Percentiles rank a stretch among this genome's conserved stretches.
Conservation (phyloP, 2,888 invertebrate species). For the Coecobrya sp. region DNA sequence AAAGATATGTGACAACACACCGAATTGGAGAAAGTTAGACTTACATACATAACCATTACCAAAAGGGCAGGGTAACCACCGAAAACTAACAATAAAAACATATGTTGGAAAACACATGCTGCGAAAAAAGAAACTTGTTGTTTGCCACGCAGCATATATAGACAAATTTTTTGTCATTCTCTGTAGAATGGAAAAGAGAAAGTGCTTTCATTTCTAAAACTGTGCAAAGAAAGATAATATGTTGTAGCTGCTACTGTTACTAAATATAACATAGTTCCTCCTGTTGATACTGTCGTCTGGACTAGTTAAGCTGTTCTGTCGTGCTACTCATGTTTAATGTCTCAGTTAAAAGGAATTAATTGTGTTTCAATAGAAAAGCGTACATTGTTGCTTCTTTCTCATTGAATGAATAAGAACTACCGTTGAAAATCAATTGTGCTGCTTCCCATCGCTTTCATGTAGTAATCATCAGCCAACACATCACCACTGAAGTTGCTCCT, state of each 20-base stretch:
- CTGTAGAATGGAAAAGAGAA: conserved; percentile 14
- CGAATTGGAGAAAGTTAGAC: background rate
- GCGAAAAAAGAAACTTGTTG: conserved; percentile 5
- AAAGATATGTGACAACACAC: background rate
- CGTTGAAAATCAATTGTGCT: background rate
- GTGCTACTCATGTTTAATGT: background rate
- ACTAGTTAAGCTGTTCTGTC: background rate
- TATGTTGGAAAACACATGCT: conserved; percentile 7
- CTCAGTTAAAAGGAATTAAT: background rate
- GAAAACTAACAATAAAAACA: background rate
- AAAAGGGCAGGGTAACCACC: background rate
- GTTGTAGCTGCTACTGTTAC: background rate
- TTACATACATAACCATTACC: background rate
- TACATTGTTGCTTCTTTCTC: background rate
- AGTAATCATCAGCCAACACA: background rate
- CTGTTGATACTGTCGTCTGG: background rate
- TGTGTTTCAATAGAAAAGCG: background rate
- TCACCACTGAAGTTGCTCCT: background rate
- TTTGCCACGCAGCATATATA: background rate
- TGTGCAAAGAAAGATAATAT: background rate
- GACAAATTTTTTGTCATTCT: background rate
- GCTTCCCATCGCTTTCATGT: background rate
- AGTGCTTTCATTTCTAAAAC: background rate
- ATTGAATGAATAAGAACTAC: background rate
- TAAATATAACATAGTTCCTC: background rate